Base-by-base conservation (phyloP, 2,113 vertebrate species). In the Platichthys stellatus region DNA sequence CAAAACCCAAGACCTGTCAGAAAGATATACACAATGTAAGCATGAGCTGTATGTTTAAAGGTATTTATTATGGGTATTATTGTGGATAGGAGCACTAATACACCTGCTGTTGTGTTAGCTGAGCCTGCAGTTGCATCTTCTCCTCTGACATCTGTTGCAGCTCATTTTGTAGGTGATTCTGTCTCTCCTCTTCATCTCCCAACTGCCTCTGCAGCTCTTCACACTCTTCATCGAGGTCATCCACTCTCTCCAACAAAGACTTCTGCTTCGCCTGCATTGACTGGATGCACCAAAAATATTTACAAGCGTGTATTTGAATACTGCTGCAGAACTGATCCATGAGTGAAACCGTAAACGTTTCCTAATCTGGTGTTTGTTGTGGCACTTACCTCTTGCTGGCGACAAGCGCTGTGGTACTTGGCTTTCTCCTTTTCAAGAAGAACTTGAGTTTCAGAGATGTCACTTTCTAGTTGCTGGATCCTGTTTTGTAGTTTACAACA, bases 261-360 rank as follows among this genome's bases (percentile, higher is more conserved):
- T 71, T 94, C 86, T 97, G 97, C 88, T 98, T 98, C 69, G 86
- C 91, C 90, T 96, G 95, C 82, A 97, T 93, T 20, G 96, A 95
- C 98, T 99, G 74, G 13, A 69, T 10, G 38, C 35, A 80, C 5
- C 68, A 17, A 51, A 40, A 24, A 59, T 9, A 60, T 10, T 6
- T 8, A 11, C 15, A 60, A 13, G 1, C 6, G 20, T 15, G 18
- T 43, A 35, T 68, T 61, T 59, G 0, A 78, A 49, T 23, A 26
- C 23, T 56, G 9, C 12, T 21, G 26, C 15, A 24, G 8, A 21
- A 54, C 13, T n/a, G 12, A 43, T 54, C 10, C 57, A 10, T 14
- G 62, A n/a, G 54, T 23, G 40, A 57, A 58, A 75, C 47, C 28
- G 74, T 60, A 11, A 51, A 40, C 58, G 1, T 18, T 15, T 54